Evolutionary conservation across 2,888 invertebrate species (phyloP).

Genomic region (Cryptus viduatorius): DNA sequence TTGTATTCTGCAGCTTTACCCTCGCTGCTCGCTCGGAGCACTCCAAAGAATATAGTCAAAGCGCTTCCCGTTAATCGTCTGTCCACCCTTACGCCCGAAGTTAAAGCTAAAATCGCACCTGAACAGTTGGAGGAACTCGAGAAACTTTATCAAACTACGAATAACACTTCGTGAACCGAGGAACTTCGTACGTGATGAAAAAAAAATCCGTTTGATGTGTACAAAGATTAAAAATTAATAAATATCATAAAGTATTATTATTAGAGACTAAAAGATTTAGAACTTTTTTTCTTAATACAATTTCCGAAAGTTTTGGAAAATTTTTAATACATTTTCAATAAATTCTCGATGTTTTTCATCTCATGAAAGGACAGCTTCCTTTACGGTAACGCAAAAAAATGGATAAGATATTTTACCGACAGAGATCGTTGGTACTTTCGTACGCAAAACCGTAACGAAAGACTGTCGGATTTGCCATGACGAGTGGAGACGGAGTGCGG

Average conservation of each 20-base stretch:
- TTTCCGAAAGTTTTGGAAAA: too few relatives aligned
- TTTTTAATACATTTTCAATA: too few relatives aligned
- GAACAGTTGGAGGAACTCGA: background rate
- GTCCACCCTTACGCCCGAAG: background rate
- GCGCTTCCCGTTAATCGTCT: background rate
- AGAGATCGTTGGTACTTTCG: background rate
- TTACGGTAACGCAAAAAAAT: background rate
- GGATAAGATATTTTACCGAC: background rate
- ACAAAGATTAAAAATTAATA: too few relatives aligned
- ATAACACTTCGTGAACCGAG: too few relatives aligned
- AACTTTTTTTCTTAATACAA: too few relatives aligned
- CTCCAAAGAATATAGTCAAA: background rate
- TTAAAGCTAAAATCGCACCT: constrained; percentile 3
- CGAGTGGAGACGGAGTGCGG: background rate
- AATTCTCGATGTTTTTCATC: too few relatives aligned
- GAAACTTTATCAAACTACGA: background rate
- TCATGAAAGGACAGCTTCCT: too few relatives aligned
- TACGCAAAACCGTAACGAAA: background rate
- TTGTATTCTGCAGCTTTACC: constrained; percentile 1
- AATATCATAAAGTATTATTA: too few relatives aligned
- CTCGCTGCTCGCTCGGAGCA: background rate
- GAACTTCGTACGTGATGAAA: too few relatives aligned
- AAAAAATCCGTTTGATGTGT: too few relatives aligned
- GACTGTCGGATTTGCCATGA: background rate
- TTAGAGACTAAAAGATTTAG: too few relatives aligned